These are phyloP conservation scores for Druon quercuslanigerum DNA, from an alignment of 1,140 invertebrate species.

Conservation along the genomic window DNA sequence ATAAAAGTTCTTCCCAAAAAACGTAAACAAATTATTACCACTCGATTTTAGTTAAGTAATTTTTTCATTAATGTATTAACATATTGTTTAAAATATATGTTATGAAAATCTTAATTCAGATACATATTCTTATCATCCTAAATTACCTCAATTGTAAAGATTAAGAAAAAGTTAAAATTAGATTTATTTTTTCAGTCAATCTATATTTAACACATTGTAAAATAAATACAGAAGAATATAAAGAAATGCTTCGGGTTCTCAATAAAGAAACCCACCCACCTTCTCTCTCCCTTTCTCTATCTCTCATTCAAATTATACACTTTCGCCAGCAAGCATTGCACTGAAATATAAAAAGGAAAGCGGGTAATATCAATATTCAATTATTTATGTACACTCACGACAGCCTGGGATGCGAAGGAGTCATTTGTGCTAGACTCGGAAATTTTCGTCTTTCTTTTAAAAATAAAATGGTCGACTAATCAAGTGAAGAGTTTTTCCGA, in stretches of 20 bases:
- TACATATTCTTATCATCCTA: background rate
- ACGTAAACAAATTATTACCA: no score
- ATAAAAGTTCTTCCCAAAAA: no score
- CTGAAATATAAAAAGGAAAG: background rate
- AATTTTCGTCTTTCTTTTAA: background rate
- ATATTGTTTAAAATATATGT: no score
- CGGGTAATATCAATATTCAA: background rate
- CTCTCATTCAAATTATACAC: background rate
- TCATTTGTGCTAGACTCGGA: background rate
- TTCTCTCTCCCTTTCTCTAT: background rate
- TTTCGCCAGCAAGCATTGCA: conserved; percentile 3
- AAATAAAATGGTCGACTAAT: background rate
- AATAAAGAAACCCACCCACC: background rate
- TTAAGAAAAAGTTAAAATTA: background rate
- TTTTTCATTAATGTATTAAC: no score
- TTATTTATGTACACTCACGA: conserved; percentile 32
- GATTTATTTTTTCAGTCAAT: conserved; percentile 36
- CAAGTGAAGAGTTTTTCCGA: background rate
- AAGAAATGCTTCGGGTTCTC: conserved; percentile 42
- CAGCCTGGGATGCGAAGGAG: background rate
- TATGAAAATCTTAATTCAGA: no score
- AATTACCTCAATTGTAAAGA: background rate
- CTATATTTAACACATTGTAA: conserved; percentile 48
- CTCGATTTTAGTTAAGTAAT: no score
- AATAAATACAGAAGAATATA: conserved; percentile 56